phyloP scores from a whole-genome alignment of 2,797 vertebrate genomes.

The Melanotaenia trifasciata region DNA sequence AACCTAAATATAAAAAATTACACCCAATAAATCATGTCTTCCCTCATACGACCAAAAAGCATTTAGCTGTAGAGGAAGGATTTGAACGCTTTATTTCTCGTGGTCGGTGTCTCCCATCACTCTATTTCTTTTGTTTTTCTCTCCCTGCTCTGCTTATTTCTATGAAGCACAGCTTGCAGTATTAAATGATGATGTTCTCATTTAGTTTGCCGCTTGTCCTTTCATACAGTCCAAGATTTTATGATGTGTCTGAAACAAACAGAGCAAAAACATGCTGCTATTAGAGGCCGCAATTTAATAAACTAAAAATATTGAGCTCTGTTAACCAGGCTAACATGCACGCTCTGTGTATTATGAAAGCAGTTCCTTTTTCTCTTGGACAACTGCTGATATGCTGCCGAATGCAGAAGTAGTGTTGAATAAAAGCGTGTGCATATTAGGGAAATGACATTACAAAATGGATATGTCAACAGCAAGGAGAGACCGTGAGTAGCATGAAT shows the following conservation, averaged over 20 bases:
- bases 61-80: neutral
- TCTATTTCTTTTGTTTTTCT: slow-evolving; percentile 14
- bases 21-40: neutral
- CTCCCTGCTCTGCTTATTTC: neutral
- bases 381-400: slow-evolving; percentile 11
- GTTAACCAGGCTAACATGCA: neutral
- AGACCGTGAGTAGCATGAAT: slow-evolving; percentile 36
- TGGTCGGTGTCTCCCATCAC: neutral
- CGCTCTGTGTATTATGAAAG: neutral
- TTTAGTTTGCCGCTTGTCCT: neutral
- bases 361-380: slow-evolving; percentile 61
- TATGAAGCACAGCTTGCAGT: neutral
- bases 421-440: slow-evolving; percentile 15
- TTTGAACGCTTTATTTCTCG: neutral
- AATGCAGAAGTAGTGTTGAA: slow-evolving; percentile 72
- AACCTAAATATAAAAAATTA: neutral
- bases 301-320: no score
- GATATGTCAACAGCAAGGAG: neutral
- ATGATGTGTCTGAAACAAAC: neutral
- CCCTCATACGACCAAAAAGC: neutral
- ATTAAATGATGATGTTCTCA: neutral
- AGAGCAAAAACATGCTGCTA: neutral
- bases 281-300: neutral
- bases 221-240: neutral
- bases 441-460: slow-evolving; percentile 30